These are phyloP conservation scores for Conus ventricosus DNA, from an alignment of 1,140 invertebrate species.

Conservation along the genomic window DNA sequence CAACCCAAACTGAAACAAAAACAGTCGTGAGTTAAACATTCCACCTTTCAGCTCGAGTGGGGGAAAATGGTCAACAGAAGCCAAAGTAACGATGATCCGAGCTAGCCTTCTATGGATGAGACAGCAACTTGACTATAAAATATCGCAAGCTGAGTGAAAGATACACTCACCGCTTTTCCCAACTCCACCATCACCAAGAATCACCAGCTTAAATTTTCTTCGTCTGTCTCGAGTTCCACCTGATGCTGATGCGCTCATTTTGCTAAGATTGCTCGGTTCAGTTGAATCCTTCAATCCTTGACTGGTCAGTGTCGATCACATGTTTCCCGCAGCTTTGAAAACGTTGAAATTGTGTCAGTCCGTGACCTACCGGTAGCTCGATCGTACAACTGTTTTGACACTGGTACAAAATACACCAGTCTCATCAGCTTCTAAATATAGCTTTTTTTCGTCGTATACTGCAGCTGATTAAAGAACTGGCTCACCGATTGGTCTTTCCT, in stretches of 20 bases:
- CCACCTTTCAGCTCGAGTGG: too few species aligned
- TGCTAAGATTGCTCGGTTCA: background rate
- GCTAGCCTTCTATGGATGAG: too few species aligned
- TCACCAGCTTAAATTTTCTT: conserved; percentile 93
- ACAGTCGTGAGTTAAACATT: too few species aligned
- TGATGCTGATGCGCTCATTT: conserved; percentile 32
- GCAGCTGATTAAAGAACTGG: background rate
- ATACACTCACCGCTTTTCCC: conserved; percentile 87
- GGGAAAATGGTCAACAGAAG: too few species aligned
- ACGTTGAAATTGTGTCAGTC: conserved; percentile 2
- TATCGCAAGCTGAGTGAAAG: too few species aligned
- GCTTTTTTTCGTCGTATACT: background rate
- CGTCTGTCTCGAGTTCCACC: conserved; percentile 43
- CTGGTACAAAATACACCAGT: background rate
- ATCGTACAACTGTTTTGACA: conserved; percentile 34
- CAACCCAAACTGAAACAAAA: too few species aligned
- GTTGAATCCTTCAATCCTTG: too few species aligned
- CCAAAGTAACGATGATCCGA: too few species aligned
- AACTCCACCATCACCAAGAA: conserved; percentile 97
- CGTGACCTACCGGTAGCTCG: background rate
- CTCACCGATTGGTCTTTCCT: background rate
- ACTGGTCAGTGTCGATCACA: background rate
- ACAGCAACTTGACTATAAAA: too few species aligned
- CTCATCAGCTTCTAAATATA: conserved; percentile 33
- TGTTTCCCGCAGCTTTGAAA: background rate